These are phyloP conservation scores for Mythimna lalbum DNA, from an alignment of 2,888 invertebrate genomes.

Conservation along the genomic window DNA sequence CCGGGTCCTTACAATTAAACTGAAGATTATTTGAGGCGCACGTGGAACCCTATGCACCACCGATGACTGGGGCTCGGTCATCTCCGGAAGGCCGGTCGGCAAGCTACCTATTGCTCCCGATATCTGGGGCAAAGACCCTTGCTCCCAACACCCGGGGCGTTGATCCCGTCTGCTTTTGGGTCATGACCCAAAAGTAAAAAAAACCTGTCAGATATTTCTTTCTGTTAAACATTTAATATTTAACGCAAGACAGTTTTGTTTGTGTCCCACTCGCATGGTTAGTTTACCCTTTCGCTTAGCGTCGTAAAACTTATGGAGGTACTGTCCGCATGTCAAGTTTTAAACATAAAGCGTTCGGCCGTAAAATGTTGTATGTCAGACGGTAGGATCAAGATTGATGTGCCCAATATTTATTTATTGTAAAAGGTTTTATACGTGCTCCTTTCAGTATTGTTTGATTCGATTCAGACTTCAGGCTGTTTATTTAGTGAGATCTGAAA, in stretches of 20 bases:
- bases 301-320: constrained; percentile 45
- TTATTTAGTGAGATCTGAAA: neutral
- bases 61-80: too few relatives aligned
- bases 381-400: constrained; percentile 1
- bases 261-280: constrained; percentile 2
- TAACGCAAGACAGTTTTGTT: constrained; percentile 23
- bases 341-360: constrained; percentile 37
- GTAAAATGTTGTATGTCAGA: constrained; percentile 36
- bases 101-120: too few relatives aligned
- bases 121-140: too few relatives aligned
- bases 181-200: neutral
- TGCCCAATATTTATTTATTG: constrained; percentile 27
- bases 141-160: too few relatives aligned
- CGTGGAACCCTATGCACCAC: too few relatives aligned
- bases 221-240: neutral
- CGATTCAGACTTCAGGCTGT: neutral
- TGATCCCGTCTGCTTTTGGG: too few relatives aligned
- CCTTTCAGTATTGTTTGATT: constrained; percentile 5
- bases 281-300: neutral
- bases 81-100: too few relatives aligned
- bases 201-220: neutral
- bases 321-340: constrained; percentile 45
- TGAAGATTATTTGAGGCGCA: too few relatives aligned
- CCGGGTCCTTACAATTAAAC: too few relatives aligned
- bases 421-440: constrained; percentile 6